phyloP scores from a whole-genome alignment of 2,797 vertebrate genomes.

The Crypturellus tataupa region DNA sequence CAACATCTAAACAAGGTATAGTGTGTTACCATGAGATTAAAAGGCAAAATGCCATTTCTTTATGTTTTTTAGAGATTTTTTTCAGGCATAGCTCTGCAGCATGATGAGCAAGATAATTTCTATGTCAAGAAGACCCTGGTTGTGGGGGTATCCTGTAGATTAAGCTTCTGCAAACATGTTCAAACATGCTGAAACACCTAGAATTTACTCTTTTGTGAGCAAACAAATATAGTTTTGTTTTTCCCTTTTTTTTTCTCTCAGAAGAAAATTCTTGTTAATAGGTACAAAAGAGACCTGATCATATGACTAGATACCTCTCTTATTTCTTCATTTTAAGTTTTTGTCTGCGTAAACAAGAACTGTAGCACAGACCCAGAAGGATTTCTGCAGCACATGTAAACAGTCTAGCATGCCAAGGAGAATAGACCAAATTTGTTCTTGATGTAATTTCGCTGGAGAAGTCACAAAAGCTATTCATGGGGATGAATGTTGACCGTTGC shows the following conservation, averaged over 20 bases:
- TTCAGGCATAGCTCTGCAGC: not conserved
- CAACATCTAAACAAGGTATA: not conserved
- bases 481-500: conserved; percentile 33
- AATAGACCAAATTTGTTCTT: conserved; percentile 46
- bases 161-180: not conserved
- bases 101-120: not conserved
- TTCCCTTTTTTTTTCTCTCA: not conserved
- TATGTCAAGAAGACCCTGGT: not conserved
- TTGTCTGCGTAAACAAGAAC: not conserved
- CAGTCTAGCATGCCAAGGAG: conserved; percentile 42
- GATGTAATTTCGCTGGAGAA: conserved; percentile 38
- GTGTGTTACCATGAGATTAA: not conserved
- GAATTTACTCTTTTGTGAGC: not conserved
- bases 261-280: not conserved
- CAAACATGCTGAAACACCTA: not conserved
- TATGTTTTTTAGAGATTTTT: not conserved
- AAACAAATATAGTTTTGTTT: not conserved
- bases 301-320: not conserved
- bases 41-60: not conserved
- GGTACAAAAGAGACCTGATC: not conserved
- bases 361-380: conserved; percentile 47
- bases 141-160: not conserved
- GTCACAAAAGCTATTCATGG: conserved; percentile 45
- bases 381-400: conserved; percentile 59
- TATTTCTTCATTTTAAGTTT: not conserved